These are phyloP conservation scores for Oxyscelio sp. DNA, from an alignment of 2,888 invertebrate genomes.

Conservation along the genomic window DNA sequence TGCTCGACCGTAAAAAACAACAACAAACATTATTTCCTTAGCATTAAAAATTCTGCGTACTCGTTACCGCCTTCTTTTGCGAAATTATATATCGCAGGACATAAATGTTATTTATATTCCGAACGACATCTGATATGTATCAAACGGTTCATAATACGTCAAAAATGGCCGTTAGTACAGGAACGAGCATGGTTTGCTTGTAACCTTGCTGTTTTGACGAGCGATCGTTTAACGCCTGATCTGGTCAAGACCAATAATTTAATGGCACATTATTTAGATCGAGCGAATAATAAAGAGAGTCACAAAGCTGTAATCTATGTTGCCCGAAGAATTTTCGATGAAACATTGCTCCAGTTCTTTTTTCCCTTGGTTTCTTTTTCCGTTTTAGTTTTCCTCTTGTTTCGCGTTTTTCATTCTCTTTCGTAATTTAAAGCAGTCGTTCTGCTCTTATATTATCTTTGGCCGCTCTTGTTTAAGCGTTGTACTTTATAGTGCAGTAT, in stretches of 20 bases:
- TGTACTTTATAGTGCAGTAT: conserved; percentile 50
- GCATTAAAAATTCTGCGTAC: conserved; percentile 14
- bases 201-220: conserved; percentile 68
- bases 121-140: conserved; percentile 62
- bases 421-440: conserved; percentile 61
- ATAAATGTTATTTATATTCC: conserved; percentile 53
- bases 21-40: conserved; percentile 2
- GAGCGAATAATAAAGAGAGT: conserved; percentile 82
- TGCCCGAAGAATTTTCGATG: conserved; percentile 65
- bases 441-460: conserved; percentile 71
- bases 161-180: conserved; percentile 36
- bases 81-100: conserved; percentile 38
- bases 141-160: conserved; percentile 30
- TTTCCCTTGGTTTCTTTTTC: conserved; percentile 24
- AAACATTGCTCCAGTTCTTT: conserved; percentile 66
- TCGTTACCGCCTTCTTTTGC: not conserved
- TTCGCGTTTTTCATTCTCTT: conserved; percentile 57
- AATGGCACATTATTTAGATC: conserved; percentile 84
- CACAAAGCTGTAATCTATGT: conserved; percentile 67
- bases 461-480: conserved; percentile 63
- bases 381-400: conserved; percentile 61
- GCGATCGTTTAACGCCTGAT: conserved; percentile 81
- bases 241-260: conserved; percentile 82
- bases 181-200: conserved; percentile 41
- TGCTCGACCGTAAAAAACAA: too few species aligned